Base-by-base conservation (phyloP, 2,888 invertebrate species). In the Ormyrus labotus region DNA sequence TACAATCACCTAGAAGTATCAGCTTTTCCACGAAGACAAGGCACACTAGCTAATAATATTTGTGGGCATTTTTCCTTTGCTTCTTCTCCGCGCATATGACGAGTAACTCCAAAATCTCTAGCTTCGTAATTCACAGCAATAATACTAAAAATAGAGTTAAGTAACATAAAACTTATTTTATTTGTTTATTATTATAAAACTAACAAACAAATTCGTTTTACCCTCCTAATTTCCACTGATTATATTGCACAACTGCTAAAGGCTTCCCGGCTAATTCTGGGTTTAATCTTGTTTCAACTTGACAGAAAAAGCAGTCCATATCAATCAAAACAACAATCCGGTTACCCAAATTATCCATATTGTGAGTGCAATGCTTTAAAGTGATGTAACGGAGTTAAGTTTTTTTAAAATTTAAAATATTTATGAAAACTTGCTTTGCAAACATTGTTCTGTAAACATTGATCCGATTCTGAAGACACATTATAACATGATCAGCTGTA, bases 281-380 rank as follows among this genome's bases (percentile, higher is more conserved):
- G 88, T 96, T 93, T n/a, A 96, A 91, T 89, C 97, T 95, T 88
- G 97, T 96, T 92, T 99, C 99, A 2, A 99, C 99, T 94, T 99
- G 99, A 87, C 99, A 99, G 91, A 98, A 99, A 92, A 99, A 99
- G 91, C 99, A 99, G 91, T 99, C 99, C 99, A 99, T 99, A 90
- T 99, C 99, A 70, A 99, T 95, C 70, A 99, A 92, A 61, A 96
- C 94, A 34, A 99, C 93, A 34, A 98, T 93, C 84, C 96, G 92
- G 82, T 94, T 94, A 50, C 86, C 88, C 83, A 92, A 91, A 82
- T 88, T 89, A 69, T 92, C 90, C 93, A 93, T 93, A 5, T 57
- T 77, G 10, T 69, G 6, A 11, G 34, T 34, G 4, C 51, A 48
- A 51, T 13, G 19, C 6, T 48, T 58, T 10, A 10, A 58, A 70